Percentiles rank a stretch among this genome's conserved stretches.
These are phyloP conservation scores for Phaethornis superciliosus DNA, from an alignment of 2,113 vertebrate species.

Conservation along the genomic window DNA sequence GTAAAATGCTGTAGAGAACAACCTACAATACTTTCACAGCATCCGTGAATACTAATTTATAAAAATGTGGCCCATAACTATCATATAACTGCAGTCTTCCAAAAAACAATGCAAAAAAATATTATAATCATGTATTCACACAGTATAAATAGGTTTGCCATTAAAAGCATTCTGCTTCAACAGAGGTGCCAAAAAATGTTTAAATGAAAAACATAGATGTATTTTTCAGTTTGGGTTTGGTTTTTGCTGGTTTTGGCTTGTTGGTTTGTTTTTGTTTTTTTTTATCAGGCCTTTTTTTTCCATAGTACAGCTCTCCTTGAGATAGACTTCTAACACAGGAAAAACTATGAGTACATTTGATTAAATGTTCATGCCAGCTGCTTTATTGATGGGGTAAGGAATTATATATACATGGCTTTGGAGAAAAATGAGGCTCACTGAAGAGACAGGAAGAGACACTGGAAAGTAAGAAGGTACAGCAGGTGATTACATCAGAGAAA, in stretches of 20 bases:
- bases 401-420: background rate
- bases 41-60: fast-evolving
- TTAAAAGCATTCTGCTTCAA: background rate
- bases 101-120: background rate
- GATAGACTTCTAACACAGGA: background rate
- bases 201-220: background rate
- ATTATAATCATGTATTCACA: background rate
- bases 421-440: background rate
- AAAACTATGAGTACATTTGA: background rate
- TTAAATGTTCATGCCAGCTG: background rate
- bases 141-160: background rate
- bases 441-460: background rate
- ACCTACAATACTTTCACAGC: background rate
- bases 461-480: background rate
- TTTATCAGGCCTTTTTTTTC: background rate
- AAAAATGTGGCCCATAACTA: background rate
- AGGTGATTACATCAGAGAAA: background rate
- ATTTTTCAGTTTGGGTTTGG: background rate
- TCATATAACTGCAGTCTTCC: background rate
- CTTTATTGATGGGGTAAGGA: background rate
- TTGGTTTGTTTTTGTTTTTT: background rate
- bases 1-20: background rate
- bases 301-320: background rate
- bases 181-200: background rate
- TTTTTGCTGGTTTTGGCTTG: background rate